Conservation (phyloP, 2,113 vertebrate genomes). For the Chrysochloris asiatica region DNA sequence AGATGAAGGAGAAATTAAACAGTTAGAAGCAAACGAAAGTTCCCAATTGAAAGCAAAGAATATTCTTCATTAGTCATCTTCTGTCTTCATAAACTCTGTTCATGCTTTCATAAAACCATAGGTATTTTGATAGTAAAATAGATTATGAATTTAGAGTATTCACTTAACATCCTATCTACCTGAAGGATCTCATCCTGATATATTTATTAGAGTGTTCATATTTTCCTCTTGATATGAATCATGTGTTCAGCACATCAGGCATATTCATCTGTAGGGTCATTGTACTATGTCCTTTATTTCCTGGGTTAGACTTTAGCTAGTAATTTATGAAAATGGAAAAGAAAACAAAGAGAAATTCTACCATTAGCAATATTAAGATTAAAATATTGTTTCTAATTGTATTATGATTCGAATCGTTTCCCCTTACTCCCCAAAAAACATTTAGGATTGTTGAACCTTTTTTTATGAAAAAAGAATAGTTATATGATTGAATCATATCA, state of each 20-base stretch:
- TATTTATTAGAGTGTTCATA: constrained; percentile 40
- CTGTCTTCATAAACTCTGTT: constrained; percentile 48
- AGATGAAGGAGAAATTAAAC: constrained; percentile 61
- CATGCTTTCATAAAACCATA: constrained; percentile 54
- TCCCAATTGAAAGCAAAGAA: constrained; percentile 49
- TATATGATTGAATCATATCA: neutral
- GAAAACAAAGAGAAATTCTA: neutral
- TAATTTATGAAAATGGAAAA: neutral
- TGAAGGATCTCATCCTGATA: neutral
- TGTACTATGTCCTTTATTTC: neutral
- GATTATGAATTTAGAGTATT: constrained; percentile 21
- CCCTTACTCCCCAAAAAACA: neutral
- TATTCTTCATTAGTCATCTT: constrained; percentile 50
- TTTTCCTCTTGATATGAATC: neutral
- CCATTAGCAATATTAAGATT: neutral
- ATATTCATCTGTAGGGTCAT: neutral
- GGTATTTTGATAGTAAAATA: constrained; percentile 40
- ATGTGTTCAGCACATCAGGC: neutral
- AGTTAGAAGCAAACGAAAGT: constrained; percentile 63
- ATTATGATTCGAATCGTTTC: neutral
- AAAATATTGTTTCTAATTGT: neutral
- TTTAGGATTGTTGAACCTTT: neutral
- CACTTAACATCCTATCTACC: neutral
- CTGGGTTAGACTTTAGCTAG: neutral
- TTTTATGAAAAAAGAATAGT: constrained; percentile 2